Base-by-base conservation (phyloP, 2,888 invertebrate species). In the Drosophila picticornis region DNA sequence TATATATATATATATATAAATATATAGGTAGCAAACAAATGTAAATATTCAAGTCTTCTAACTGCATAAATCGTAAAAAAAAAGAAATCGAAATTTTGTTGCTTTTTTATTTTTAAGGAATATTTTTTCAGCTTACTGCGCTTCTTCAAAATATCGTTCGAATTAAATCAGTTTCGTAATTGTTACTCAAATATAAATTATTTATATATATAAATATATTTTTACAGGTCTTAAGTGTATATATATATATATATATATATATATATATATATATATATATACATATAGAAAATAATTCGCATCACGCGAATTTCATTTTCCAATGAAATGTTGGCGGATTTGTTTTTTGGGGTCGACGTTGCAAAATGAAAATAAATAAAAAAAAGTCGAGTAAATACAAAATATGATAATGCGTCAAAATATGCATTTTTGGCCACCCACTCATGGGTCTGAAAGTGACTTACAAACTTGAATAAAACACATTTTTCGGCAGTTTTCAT, bases 361-460 rank as follows among this genome's bases (percentile, higher is more conserved):
- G 57, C 57, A 57, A 11, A 56, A 48, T 27, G n/a, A 25, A 32
- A 65, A 43, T 4, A 51, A 60, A 59, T n/a, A 9, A 19, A 65
- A 40, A 10, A 40, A 52, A 59, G 25, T 59, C n/a, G 34, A 32
- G 11, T n/a, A 10, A 65, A 40, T n/a, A 34, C 25, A 16, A 48
- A 34, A 50, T 36, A 11, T 27, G 7, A 56, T 46, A 36, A 51
- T 7, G 27, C 11, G 19, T n/a, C 19, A 13, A 55, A 61, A 31
- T 31, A 29, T 5, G 31, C 38, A 72, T 25, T 53, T 25, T 36
- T 34, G 57, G 50, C 63, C 75, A 57, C 73, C 75, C 75, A 69
- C 73, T 11, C 36, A 55, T 27, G 31, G 22, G 22, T n/a, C 46
- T 22, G 25, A 58, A 34, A 48, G 52, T 48, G n/a, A 46, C 25